Evolutionary conservation across 2,113 vertebrate genomes (phyloP), one percentile per base, ranked within the genome.

Genomic region (Pterophyllum scalare): DNA sequence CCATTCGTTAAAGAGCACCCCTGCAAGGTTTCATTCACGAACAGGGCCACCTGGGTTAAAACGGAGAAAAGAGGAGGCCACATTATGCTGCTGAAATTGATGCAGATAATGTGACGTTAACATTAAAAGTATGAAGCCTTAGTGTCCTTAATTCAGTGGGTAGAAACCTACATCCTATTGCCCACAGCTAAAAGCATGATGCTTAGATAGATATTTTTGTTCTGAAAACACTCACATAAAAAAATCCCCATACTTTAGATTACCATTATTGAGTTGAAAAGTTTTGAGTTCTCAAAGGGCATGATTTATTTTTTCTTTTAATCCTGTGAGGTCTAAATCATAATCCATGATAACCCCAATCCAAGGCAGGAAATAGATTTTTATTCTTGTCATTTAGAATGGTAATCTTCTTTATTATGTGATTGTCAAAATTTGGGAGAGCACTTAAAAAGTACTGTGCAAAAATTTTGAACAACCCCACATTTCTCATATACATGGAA

Each of bases 1-100:
- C 59, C 61, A 56, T 86, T 87, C 80, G 82, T 83, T 81, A 83
- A 15, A 72, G 40, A 59, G 8, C 22, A 72, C 54, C 59, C 54
- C 13, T 65, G 56, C 26, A 67, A 59, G 67, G 65, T 77, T 74
- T 57, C 4, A 20, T 70, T 86, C 35, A 75, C 56, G 52, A 74
- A 49, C 26, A 20, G 54, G 58, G 26, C 75, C 5, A 11, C 38
- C 24, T 4, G 43, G 13, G 64, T 82, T 77, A 31, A 84, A 88
- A 80, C 22, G 75, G 2, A 88, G 40, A 22, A 35, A 33, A 60
- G 61, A 61, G 38, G 24, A 57, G 74, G 57, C 40, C 2, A n/a
- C 65, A 9, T 87, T 62, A 62, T 82, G 59, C 35, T 17, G 14
- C n/a, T 72, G 33, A 43, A 59, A 79, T 31, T 58, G 57, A 83